phyloP scores from a whole-genome alignment of 2,888 invertebrate species.

The Sylvicola cinctus region DNA sequence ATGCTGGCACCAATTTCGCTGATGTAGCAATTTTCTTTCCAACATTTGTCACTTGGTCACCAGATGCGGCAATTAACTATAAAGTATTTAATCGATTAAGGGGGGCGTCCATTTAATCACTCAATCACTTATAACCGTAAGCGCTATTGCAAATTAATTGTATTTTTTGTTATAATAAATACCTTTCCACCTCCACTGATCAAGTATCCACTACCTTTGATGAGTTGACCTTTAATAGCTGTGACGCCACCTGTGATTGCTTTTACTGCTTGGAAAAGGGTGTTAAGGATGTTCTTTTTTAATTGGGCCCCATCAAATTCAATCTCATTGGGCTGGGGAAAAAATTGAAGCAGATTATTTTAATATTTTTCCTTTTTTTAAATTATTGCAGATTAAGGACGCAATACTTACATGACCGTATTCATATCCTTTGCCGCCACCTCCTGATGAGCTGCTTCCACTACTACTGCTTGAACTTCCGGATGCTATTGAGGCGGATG shows the following conservation, averaged over 20 bases:
- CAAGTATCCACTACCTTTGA: constrained; percentile 61
- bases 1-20: constrained; percentile 36
- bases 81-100: constrained; percentile 11
- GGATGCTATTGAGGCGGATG: too few species aligned
- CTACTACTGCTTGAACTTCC: too few species aligned
- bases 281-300: constrained; percentile 63
- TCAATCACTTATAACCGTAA: constrained; percentile 16
- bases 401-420: too few species aligned
- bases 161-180: constrained; percentile 3
- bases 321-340: too few species aligned
- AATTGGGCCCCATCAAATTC: constrained; percentile 48
- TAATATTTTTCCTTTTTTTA: too few species aligned
- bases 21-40: constrained; percentile 62
- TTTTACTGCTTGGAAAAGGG: constrained; percentile 69
- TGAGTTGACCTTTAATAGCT: constrained; percentile 69
- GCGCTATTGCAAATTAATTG: constrained; percentile 19
- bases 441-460: too few species aligned
- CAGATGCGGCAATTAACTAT: constrained; percentile 47
- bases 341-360: too few species aligned
- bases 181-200: constrained; percentile 37
- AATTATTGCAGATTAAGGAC: too few species aligned
- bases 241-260: constrained; percentile 74
- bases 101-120: background rate
- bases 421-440: too few species aligned
- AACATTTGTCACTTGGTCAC: constrained; percentile 57